These are phyloP conservation scores for Sebastes minor DNA, from an alignment of 2,797 vertebrate species.

Conservation along the genomic window DNA sequence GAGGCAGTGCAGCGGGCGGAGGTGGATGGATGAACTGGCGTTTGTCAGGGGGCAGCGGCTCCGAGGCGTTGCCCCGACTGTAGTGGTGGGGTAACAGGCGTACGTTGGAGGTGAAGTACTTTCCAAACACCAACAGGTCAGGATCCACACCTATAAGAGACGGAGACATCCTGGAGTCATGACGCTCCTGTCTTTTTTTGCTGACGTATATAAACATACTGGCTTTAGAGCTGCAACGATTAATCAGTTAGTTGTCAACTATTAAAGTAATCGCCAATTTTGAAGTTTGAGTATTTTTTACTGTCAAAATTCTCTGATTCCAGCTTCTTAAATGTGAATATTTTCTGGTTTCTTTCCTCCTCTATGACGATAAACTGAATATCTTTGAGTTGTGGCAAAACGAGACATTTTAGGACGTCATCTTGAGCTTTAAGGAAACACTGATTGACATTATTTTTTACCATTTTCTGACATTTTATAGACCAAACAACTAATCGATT, in stretches of 20 bases:
- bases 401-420: too few species aligned
- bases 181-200: neutral
- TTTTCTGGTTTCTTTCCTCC: too few species aligned
- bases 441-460: too few species aligned
- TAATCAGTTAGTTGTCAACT: neutral
- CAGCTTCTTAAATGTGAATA: too few species aligned
- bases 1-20: slow-evolving; percentile 34
- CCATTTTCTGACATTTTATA: too few species aligned
- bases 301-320: too few species aligned
- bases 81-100: slow-evolving; percentile 77
- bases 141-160: slow-evolving; percentile 88
- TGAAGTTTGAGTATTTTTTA: too few species aligned
- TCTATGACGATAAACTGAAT: too few species aligned
- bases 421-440: too few species aligned
- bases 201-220: neutral
- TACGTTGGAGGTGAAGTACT: slow-evolving; percentile 77
- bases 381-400: too few species aligned
- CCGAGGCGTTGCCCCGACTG: slow-evolving; percentile 75
- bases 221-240: neutral
- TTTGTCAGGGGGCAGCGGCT: slow-evolving; percentile 77
- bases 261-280: too few species aligned
- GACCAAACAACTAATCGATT: too few species aligned
- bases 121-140: slow-evolving; percentile 93
- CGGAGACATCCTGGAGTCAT: neutral
- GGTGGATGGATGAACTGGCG: slow-evolving; percentile 77